Evolutionary conservation across 2,797 vertebrate genomes (phyloP), one percentile per base, ranked within the genome.

Genomic region (Peromyscus melanophrys): DNA sequence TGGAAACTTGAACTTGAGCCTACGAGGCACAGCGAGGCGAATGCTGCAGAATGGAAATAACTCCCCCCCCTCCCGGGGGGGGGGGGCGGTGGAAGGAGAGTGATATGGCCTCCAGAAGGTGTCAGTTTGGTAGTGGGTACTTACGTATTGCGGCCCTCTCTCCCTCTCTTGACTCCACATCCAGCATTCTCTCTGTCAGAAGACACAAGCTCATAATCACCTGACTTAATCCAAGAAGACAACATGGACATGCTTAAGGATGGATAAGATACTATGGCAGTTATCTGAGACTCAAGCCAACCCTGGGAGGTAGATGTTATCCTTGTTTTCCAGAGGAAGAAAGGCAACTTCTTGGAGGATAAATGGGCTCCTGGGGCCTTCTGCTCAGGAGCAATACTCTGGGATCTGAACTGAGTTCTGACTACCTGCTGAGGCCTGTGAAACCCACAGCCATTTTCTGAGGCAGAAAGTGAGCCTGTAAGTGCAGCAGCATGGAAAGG

Each of bases 1-100:
- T 84, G 76, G 85, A 81, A 89, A 95, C 57, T 40, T 84, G 75
- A 90, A 63, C 80, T 77, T 86, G 29, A 49, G 81, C 86, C 87
- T 87, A 49, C n/a, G 6, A 94, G 73, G 81, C 19, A 16, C 3
- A 29, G 57, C 0, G 34, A 76, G 77, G 63, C 29, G 16, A 69
- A 6, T 52, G 43, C 69, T 63, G 29, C 63, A 52, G 17, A 61
- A 46, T 40, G 31, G 63, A 69, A 87, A 27, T 21, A 78, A 37
- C 75, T 77, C 63, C 61, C 37, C 13, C 75, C 77, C 59, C 63
- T 43, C 46, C 13, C 65, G 34, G 69, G 43, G 43, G 43, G 43
- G 43, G 43, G 4, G 43, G 80, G 21, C 59, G 25, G n/a, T 4
- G 17, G 11, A 55, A 21, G 23, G 87, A 43, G 77, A 49, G n/a